Evolutionary conservation across 2,797 vertebrate species (phyloP).

Genomic region (Cottoperca gobio): DNA sequence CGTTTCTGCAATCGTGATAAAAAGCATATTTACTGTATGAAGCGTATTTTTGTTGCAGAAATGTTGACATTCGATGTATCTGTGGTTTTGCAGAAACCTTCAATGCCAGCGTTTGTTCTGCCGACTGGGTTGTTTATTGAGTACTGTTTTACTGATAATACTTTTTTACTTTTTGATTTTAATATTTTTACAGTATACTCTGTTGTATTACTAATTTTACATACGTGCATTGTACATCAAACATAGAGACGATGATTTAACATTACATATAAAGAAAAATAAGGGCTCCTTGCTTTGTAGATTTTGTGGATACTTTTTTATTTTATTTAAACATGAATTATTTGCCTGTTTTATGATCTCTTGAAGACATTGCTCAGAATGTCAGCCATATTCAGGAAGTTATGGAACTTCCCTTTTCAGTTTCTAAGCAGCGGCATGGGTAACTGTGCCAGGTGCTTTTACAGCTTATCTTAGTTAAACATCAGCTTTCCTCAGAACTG

Average conservation of each 20-base stretch:
- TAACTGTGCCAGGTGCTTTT: constrained; percentile 69
- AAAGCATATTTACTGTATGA: no score
- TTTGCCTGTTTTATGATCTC: neutral
- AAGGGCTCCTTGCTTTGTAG: neutral
- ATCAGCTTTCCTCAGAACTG: constrained; percentile 69
- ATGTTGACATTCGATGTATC: no score
- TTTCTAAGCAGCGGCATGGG: constrained; percentile 29
- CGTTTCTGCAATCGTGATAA: no score
- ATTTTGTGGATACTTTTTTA: no score
- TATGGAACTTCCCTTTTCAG: constrained; percentile 76
- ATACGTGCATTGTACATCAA: no score
- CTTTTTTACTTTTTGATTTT: neutral
- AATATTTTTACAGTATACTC: neutral
- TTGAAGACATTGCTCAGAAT: neutral
- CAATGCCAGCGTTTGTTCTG: no score
- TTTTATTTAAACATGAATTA: neutral
- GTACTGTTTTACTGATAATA: neutral
- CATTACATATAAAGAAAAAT: no score
- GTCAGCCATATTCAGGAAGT: constrained; percentile 57
- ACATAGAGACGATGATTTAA: no score
- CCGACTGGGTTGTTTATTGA: neutral
- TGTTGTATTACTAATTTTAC: neutral
- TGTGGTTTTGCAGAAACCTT: no score
- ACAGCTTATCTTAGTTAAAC: constrained; percentile 81
- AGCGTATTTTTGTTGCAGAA: no score